phyloP scores from a whole-genome alignment of 2,888 invertebrate species.

The Hypolimnas misippus region DNA sequence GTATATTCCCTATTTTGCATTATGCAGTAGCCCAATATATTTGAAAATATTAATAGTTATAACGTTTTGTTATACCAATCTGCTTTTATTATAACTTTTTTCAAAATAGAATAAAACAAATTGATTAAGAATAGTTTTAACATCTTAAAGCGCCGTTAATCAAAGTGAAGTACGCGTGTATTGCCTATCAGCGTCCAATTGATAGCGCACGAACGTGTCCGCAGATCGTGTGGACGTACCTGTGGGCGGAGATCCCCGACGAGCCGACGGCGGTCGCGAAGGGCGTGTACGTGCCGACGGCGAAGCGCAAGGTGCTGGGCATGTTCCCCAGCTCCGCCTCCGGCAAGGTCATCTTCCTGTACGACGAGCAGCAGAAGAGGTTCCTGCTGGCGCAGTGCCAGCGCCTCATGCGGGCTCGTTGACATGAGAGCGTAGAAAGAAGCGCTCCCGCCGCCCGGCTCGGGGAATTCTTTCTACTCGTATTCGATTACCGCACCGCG shows the following conservation, averaged over 20 bases:
- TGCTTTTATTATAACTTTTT: too few species aligned
- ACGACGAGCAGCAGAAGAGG: slow-evolving; percentile 75
- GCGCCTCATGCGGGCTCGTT: slow-evolving; percentile 71
- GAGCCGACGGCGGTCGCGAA: slow-evolving; percentile 86
- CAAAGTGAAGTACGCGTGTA: background rate
- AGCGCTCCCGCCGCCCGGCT: slow-evolving; percentile 57
- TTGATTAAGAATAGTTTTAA: too few species aligned
- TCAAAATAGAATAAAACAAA: too few species aligned
- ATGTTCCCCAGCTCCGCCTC: slow-evolving; percentile 86
- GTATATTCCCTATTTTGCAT: too few species aligned
- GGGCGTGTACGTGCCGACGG: slow-evolving; percentile 87
- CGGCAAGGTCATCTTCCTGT: slow-evolving; percentile 83
- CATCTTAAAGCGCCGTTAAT: too few species aligned
- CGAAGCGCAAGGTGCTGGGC: slow-evolving; percentile 85
- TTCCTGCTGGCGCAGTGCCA: slow-evolving; percentile 73
- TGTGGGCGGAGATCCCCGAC: slow-evolving; percentile 90
- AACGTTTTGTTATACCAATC: too few species aligned
- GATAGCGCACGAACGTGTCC: too few species aligned
- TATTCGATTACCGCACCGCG: slow-evolving; percentile 72
- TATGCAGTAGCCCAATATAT: too few species aligned
- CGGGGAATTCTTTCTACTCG: slow-evolving; percentile 74
- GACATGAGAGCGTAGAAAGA: slow-evolving; percentile 78
- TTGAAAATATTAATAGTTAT: too few species aligned
- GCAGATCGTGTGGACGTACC: slow-evolving; percentile 90
- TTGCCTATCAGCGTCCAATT: too few species aligned